Conservation (phyloP, 2,113 vertebrate species). For the Alces alces region DNA sequence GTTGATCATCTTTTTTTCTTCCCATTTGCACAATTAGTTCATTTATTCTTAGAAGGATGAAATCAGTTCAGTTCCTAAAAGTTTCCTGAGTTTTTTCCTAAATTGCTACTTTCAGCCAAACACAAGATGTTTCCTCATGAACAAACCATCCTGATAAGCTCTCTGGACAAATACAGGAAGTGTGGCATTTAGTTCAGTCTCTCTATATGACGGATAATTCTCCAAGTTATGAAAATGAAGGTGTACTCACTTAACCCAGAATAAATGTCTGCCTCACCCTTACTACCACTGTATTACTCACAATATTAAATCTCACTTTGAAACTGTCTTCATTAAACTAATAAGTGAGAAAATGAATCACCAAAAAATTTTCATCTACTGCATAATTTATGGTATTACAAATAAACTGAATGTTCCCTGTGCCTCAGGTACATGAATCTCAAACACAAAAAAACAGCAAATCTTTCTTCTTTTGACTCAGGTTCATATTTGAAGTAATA, state of each 20-base stretch:
- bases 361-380: background rate
- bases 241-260: background rate
- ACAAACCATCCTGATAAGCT: background rate
- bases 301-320: background rate
- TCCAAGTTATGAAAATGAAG: background rate
- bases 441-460: background rate
- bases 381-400: background rate
- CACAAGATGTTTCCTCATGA: background rate
- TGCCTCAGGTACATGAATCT: background rate
- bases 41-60: background rate
- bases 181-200: background rate
- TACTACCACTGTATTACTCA: background rate
- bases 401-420: background rate
- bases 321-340: constrained; percentile 37
- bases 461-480: background rate
- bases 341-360: constrained; percentile 10
- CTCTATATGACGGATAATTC: background rate
- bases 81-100: background rate
- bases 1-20: background rate
- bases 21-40: background rate
- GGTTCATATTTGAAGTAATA: background rate
- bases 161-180: background rate
- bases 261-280: background rate
- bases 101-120: constrained; percentile 21
- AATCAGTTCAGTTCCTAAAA: background rate